Base-by-base conservation (phyloP, 2,888 invertebrate genomes). In the Galerucella nymphaeae region DNA sequence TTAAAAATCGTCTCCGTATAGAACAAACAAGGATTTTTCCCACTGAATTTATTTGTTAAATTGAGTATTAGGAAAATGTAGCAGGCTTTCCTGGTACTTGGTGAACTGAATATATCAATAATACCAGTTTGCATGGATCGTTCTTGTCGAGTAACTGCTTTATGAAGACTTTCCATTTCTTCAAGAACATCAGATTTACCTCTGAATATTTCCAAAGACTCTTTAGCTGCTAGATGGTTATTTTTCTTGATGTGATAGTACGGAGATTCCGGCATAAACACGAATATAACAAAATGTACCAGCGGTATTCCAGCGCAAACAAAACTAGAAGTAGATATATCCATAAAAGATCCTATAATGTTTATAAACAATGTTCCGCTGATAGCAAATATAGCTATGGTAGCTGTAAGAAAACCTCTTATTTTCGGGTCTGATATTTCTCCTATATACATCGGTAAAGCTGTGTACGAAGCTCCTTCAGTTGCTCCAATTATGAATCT, bases 261-360 rank as follows among this genome's bases (percentile, higher is more conserved):
- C 0, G 91, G 91, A 0, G 90, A 89, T 86, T 93, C 93, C n/a
- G 93, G 93, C 83, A 93, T 88, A 82, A 89, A 89, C 48, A 89
- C 84, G 83, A 92, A 90, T 11, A 89, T 86, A 16, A 90, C 70
- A 59, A 91, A 86, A 80, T 91, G 90, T 59, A 90, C 81, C 41
- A 91, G 82, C 9, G 92, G 90, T 70, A 91, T 87, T 73, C 89
- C 83, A 77, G 90, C 87, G 82, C 90, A 91, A 82, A 90, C 88
- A 66, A 87, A 84, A 75, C 90, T 90, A 76, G 90, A 87, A 16
- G 85, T 84, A 78, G 85, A 86, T 85, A 91, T 90, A 76, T 89
- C 86, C 59, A 89, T 89, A 80, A 87, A 88, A 2, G 90, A 90
- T 14, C 91, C 91, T 77, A 91, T 89, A 81, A 90, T 87, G 86